These are phyloP conservation scores for Pammene fasciana DNA, from an alignment of 2,888 invertebrate species.

Conservation along the genomic window DNA sequence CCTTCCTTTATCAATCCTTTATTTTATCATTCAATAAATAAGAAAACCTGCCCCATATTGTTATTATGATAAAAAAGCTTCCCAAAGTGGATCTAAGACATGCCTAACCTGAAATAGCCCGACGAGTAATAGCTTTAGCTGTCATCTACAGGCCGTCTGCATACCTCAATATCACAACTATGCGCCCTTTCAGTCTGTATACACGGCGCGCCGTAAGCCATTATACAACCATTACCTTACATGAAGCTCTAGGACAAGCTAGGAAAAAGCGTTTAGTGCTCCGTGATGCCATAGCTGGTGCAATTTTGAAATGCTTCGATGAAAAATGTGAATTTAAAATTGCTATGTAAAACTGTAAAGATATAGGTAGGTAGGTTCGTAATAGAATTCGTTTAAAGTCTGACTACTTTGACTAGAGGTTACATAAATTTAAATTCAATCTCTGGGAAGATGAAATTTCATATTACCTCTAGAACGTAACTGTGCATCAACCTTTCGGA, in stretches of 20 bases:
- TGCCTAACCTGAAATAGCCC: constrained; percentile 55
- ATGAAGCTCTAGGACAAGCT: constrained; percentile 44
- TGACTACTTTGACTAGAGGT: no score
- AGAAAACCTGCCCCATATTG: not conserved
- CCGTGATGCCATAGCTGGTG: constrained; percentile 4
- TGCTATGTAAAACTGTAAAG: not conserved
- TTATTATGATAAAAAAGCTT: not conserved
- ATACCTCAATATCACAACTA: constrained; percentile 80
- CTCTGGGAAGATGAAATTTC: no score
- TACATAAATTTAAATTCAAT: no score
- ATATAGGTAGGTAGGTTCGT: no score
- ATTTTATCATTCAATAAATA: not conserved
- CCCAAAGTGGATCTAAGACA: constrained; percentile 5
- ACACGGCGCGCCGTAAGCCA: constrained; percentile 34
- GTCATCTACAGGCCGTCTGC: constrained; percentile 65
- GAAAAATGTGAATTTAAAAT: constrained; percentile 26
- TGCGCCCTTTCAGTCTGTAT: constrained; percentile 58
- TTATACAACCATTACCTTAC: constrained; percentile 50
- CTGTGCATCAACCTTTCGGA: no score
- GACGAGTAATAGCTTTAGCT: constrained; percentile 58
- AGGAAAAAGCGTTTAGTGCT: constrained; percentile 7
- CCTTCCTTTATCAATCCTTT: no score
- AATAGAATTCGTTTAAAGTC: no score
- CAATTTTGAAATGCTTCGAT: constrained; percentile 24
- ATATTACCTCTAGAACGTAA: no score